Conservation (phyloP, 2,797 vertebrate genomes). For the Capromys pilorides region DNA sequence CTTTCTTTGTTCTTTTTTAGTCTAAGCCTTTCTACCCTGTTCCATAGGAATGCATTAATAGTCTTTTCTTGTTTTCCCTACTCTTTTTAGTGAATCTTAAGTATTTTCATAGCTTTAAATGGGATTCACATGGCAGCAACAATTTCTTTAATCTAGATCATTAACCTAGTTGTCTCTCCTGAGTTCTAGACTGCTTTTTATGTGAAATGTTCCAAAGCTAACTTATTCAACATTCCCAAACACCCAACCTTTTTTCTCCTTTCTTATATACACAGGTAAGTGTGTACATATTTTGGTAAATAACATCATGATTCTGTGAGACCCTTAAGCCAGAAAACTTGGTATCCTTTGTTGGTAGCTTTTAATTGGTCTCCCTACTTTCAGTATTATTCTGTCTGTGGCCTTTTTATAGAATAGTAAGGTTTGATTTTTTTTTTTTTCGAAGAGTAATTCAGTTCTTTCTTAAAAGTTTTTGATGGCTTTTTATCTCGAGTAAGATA, state of each 20-base stretch:
- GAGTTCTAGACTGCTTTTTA: not conserved
- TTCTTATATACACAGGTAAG: not conserved
- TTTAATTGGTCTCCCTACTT: not conserved
- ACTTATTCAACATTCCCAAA: not conserved
- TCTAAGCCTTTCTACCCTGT: not conserved
- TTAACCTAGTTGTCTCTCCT: not conserved
- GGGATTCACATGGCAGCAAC: not conserved
- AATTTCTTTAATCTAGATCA: constrained; percentile 23
- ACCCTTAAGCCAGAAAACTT: constrained; percentile 33
- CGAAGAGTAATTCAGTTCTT: constrained; percentile 46
- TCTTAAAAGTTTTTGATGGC: constrained; percentile 25
- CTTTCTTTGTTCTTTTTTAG: constrained; percentile 8
- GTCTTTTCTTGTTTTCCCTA: not conserved
- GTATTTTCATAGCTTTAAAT: constrained; percentile 17
- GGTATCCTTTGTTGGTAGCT: constrained; percentile 10
- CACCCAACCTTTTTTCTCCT: not conserved
- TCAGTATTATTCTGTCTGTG: not conserved
- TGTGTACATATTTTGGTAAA: not conserved
- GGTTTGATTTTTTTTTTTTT: constrained; percentile 34
- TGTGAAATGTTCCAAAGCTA: constrained; percentile 15
- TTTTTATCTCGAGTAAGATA: constrained; percentile 46
- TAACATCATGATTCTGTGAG: not conserved
- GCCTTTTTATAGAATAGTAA: constrained; percentile 18
- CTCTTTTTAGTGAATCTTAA: not conserved
- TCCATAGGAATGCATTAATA: not conserved